phyloP scores from a whole-genome alignment of 1,140 invertebrate species.

The Caerostris extrusa region DNA sequence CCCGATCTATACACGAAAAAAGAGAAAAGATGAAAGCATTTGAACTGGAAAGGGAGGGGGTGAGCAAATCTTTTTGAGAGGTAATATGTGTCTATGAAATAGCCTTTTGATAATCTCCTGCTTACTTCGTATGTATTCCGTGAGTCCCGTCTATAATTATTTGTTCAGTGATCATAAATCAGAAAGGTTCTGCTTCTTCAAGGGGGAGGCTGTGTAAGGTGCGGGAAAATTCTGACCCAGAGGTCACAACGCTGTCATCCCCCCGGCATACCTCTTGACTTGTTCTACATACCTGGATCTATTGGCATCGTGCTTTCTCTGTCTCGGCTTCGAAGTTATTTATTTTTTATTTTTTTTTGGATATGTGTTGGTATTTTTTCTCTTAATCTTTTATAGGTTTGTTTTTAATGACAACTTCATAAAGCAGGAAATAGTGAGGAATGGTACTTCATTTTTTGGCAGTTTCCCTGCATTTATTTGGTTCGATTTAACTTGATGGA shows the following conservation, averaged over 20 bases:
- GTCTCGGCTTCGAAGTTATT: not conserved
- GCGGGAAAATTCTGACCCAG: constrained; percentile 43
- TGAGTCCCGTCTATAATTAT: constrained; percentile 66
- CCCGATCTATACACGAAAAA: constrained; percentile 1
- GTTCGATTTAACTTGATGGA: not conserved
- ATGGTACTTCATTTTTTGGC: not conserved
- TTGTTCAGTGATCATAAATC: constrained; percentile 75
- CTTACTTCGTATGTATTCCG: constrained; percentile 24
- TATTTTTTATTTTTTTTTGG: not conserved
- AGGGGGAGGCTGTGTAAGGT: constrained; percentile 7
- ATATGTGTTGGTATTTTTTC: not conserved
- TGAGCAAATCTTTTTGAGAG: not conserved
- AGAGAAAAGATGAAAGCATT: constrained; percentile 3
- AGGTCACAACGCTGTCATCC: constrained; percentile 58
- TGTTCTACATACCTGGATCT: constrained; percentile 17
- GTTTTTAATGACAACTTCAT: constrained; percentile 27
- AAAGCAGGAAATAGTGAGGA: not conserved
- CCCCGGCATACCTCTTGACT: constrained; percentile 36
- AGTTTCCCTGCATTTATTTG: not conserved
- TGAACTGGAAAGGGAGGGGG: not conserved
- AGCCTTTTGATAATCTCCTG: constrained; percentile 44
- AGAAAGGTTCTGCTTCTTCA: constrained; percentile 52
- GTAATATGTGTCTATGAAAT: constrained; percentile 73
- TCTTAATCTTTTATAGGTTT: not conserved
- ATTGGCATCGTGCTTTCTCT: not conserved